Evolutionary conservation across 2,888 invertebrate species (phyloP), one percentile per base, ranked within the genome.

Genomic region (Elegia similella): DNA sequence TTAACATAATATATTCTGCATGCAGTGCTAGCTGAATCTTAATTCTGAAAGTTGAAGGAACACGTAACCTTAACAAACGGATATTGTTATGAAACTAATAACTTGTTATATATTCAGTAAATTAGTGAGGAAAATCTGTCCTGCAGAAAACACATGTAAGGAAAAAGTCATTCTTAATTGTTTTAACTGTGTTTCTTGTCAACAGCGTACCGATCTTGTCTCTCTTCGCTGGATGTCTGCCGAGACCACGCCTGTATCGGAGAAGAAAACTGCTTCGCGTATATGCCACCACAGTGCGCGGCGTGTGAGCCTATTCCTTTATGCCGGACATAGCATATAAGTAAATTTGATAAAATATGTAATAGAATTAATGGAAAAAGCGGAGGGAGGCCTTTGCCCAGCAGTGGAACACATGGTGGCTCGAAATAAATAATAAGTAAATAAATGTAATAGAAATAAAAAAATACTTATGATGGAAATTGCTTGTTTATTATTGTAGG

Each of bases 281-380:
- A 77, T 64, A 58, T 68, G 0, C 89, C 90, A 0, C 82, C 87
- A 0, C 68, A 82, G 47, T 90, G 90, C 57, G 74, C 70, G 0
- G 88, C 87, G 12, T 90, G 90, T 56, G 88, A 88, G 61, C 85
- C 89, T 0, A 52, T 87, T 30, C 78, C 90, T 0, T 42, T 89
- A 15, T 89, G 90, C 64, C 30, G 54, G 32, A 50, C 50, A 6
- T 50, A 50, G 46, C 12, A n/a, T n/a, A n/a, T n/a, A n/a, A n/a
- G n/a, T n/a, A n/a, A n/a, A n/a, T n/a, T n/a, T n/a, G n/a, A n/a
- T n/a, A n/a, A n/a, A n/a, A n/a, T n/a, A n/a, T n/a, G n/a, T n/a
- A n/a, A n/a, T n/a, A n/a, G n/a, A n/a, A n/a, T n/a, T n/a, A n/a
- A n/a, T n/a, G n/a, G n/a, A n/a, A n/a, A n/a, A n/a, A n/a, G n/a